phyloP scores from a whole-genome alignment of 1,140 invertebrate genomes.

The Dreissena polymorpha region DNA sequence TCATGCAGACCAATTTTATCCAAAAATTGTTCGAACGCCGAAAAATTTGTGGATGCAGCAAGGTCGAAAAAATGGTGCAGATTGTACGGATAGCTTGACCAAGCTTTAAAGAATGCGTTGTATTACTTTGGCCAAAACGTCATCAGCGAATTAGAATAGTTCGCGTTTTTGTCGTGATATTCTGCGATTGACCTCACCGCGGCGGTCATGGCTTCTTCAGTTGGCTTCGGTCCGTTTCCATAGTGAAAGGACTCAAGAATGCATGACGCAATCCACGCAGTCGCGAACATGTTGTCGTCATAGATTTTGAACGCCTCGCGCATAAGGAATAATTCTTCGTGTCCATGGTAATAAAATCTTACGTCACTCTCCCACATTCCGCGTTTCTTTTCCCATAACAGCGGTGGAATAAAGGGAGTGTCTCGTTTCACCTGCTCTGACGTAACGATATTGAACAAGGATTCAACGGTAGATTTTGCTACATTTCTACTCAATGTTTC shows the following conservation, averaged over 20 bases:
- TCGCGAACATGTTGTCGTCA: constrained; percentile 77
- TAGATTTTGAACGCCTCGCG: constrained; percentile 67
- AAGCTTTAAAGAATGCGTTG: constrained; percentile 56
- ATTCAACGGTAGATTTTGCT: constrained; percentile 35
- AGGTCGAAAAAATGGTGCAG: constrained; percentile 48
- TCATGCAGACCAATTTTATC: constrained; percentile 59
- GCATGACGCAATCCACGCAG: constrained; percentile 70
- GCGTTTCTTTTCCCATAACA: constrained; percentile 64
- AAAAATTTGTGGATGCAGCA: constrained; percentile 25
- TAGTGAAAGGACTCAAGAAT: constrained; percentile 70
- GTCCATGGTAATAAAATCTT: constrained; percentile 71
- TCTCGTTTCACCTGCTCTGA: constrained; percentile 62
- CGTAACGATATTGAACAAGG: constrained; percentile 58
- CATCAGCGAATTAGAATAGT: constrained; percentile 67
- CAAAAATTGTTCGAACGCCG: constrained; percentile 37
- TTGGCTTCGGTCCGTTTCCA: constrained; percentile 66
- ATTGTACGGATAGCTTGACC: constrained; percentile 43
- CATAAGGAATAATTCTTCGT: constrained; percentile 60
- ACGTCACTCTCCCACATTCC: constrained; percentile 74
- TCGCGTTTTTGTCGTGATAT: constrained; percentile 61
- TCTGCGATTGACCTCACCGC: constrained; percentile 59
- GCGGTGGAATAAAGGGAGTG: constrained; percentile 57
- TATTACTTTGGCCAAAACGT: constrained; percentile 65
- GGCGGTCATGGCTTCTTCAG: constrained; percentile 61
- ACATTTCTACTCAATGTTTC: neutral